These are phyloP conservation scores for Acipenser oxyrinchus DNA, from an alignment of 2,797 vertebrate genomes.

Conservation along the genomic window DNA sequence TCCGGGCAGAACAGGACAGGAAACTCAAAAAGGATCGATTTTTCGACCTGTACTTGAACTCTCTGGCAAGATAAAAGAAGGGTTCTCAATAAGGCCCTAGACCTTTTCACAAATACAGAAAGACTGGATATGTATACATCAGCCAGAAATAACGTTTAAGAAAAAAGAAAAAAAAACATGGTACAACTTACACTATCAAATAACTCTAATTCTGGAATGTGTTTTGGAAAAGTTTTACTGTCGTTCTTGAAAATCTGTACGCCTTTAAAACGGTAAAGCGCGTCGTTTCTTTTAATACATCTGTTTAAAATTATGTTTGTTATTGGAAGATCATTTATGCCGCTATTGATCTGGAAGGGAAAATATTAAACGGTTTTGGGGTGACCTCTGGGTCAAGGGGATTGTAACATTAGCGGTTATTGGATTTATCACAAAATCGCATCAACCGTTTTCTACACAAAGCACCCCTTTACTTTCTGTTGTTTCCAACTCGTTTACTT, in stretches of 20 bases:
- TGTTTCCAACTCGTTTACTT: constrained; percentile 11
- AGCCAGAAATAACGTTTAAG: constrained; percentile 72
- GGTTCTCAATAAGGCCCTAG: constrained; percentile 76
- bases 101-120: constrained; percentile 73
- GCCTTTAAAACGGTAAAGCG: constrained; percentile 54
- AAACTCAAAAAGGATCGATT: constrained; percentile 94
- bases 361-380: constrained; percentile 98
- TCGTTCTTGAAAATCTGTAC: constrained; percentile 68
- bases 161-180: constrained; percentile 18
- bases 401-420: constrained; percentile 97
- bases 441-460: constrained; percentile 76
- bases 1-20: constrained; percentile 85
- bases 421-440: constrained; percentile 82
- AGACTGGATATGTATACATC: constrained; percentile 75
- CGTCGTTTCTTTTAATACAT: constrained; percentile 80
- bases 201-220: constrained; percentile 50
- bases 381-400: constrained; percentile 95
- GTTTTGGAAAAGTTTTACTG: constrained; percentile 65
- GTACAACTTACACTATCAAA: no score
- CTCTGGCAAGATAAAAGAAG: constrained; percentile 78
- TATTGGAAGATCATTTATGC: constrained; percentile 97
- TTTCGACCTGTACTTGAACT: constrained; percentile 94
- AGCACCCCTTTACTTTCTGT: constrained; percentile 37
- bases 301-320: constrained; percentile 98
- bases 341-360: constrained; percentile 93